Conservation (phyloP, 1,140 invertebrate species). For the Drosophila sechellia region DNA sequence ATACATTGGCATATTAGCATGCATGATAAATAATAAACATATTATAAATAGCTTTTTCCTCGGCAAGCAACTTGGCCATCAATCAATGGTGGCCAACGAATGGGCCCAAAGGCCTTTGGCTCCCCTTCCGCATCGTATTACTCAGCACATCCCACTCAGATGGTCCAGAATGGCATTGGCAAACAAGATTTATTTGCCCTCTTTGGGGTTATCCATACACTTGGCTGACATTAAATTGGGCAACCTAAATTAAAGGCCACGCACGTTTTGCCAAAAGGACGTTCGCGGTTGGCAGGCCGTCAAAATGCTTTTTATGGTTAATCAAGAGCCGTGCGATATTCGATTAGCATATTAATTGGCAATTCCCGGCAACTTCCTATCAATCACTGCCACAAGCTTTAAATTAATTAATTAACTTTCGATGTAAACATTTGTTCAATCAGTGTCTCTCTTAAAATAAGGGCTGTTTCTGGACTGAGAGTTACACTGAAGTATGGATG, state of each 20-base stretch:
- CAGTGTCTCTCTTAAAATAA: constrained; percentile 2
- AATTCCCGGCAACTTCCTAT: not conserved
- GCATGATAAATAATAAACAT: constrained; percentile 76
- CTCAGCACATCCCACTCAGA: constrained; percentile 57
- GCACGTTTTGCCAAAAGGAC: not conserved
- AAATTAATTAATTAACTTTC: constrained; percentile 69
- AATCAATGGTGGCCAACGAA: constrained; percentile 62
- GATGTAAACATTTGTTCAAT: constrained; percentile 53
- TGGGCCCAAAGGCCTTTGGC: constrained; percentile 13
- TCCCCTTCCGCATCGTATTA: constrained; percentile 48
- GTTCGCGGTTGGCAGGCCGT: constrained; percentile 15
- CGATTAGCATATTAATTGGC: constrained; percentile 58
- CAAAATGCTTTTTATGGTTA: constrained; percentile 62
- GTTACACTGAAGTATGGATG: not conserved
- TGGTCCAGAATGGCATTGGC: constrained; percentile 25
- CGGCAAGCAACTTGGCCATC: constrained; percentile 49
- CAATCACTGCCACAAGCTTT: constrained; percentile 18
- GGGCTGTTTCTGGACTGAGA: too few species aligned
- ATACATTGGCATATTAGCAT: constrained; percentile 50
- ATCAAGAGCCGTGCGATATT: constrained; percentile 57
- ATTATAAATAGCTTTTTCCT: constrained; percentile 75
- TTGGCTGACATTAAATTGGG: constrained; percentile 29
- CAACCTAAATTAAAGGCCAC: constrained; percentile 20
- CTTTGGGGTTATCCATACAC: constrained; percentile 24
- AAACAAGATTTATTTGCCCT: constrained; percentile 41